Percentiles rank a stretch among this genome's conserved stretches.
Evolutionary conservation across 2,113 vertebrate genomes (phyloP).

Genomic region (Hippocampus comes): DNA sequence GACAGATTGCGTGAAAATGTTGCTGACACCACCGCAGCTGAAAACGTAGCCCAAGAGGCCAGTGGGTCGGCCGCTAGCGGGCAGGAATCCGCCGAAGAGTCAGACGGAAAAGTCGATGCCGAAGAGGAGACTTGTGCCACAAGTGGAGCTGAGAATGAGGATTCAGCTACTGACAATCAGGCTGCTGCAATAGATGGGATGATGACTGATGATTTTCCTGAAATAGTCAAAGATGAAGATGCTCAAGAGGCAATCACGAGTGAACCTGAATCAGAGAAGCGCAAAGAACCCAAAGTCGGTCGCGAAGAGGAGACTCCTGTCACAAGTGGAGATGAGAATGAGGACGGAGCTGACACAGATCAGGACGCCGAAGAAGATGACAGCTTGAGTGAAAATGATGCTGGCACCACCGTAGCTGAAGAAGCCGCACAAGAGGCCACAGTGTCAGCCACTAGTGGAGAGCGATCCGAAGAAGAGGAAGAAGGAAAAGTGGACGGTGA

Average conservation of each 20-base stretch:
- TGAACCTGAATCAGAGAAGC: background rate
- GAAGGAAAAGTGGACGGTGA: background rate
- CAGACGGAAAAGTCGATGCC: background rate
- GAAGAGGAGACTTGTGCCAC: conserved; percentile 12
- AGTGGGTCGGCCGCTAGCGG: background rate
- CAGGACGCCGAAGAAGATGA: too few relatives aligned
- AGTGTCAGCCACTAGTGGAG: background rate
- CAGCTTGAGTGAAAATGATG: background rate
- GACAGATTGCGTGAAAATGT: conserved; percentile 9
- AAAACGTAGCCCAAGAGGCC: background rate
- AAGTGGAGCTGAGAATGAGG: background rate
- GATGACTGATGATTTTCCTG: conserved; percentile 14
- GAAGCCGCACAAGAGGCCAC: conserved; percentile 13
- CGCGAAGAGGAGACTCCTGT: background rate
- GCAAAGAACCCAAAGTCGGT: background rate
- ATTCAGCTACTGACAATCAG: conserved; percentile 20
- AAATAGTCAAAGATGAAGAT: background rate
- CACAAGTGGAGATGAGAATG: background rate
- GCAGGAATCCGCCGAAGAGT: conserved; percentile 19
- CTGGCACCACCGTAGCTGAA: conserved; percentile 5
- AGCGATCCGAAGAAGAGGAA: conserved; percentile 1
- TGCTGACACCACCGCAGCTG: background rate
- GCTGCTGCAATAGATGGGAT: conserved; percentile 15
- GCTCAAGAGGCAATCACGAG: background rate
- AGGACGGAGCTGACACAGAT: background rate